Conservation (phyloP, 53 echinoderm and acorn worm genomes). For the Arbacia lixula region DNA sequence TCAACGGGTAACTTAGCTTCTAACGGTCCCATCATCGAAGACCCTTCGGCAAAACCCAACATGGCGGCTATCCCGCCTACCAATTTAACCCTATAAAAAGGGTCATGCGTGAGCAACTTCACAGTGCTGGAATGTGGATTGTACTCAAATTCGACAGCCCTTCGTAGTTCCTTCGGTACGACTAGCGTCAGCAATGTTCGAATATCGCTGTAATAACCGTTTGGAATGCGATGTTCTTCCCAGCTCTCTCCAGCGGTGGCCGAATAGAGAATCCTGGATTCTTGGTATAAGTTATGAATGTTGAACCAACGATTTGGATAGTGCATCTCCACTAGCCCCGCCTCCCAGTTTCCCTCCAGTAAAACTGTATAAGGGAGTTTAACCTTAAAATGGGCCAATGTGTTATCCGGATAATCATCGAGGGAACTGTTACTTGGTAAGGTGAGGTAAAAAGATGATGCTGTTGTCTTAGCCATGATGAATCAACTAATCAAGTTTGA, state of each 20-base stretch:
- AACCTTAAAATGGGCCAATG: slow-evolving; percentile 22
- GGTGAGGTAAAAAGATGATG: slow-evolving; percentile 52
- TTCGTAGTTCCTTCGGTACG: not conserved
- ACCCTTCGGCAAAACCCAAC: slow-evolving; percentile 13
- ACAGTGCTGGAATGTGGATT: not conserved
- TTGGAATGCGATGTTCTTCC: not conserved
- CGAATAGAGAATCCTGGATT: not conserved
- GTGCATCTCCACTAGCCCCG: slow-evolving; percentile 39
- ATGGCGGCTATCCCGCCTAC: slow-evolving; percentile 15
- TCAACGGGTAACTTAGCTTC: slow-evolving; percentile 11
- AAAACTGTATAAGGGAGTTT: slow-evolving; percentile 21
- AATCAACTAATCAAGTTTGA: not conserved
- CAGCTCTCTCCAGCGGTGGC: not conserved
- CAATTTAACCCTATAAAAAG: slow-evolving; percentile 14
- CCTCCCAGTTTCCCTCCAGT: slow-evolving; percentile 26
- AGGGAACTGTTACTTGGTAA: slow-evolving; percentile 62
- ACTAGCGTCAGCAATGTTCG: not conserved
- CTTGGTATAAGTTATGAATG: not conserved
- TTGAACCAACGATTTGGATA: slow-evolving; percentile 63
- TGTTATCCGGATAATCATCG: slow-evolving; percentile 44
- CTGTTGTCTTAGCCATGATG: slow-evolving; percentile 30
- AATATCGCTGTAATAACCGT: not conserved
- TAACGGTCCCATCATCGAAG: not conserved
- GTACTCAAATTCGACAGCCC: not conserved
- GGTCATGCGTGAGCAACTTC: not conserved